These are phyloP conservation scores for Dromococcyx pavoninus DNA, from an alignment of 2,797 vertebrate genomes.

Conservation along the genomic window DNA sequence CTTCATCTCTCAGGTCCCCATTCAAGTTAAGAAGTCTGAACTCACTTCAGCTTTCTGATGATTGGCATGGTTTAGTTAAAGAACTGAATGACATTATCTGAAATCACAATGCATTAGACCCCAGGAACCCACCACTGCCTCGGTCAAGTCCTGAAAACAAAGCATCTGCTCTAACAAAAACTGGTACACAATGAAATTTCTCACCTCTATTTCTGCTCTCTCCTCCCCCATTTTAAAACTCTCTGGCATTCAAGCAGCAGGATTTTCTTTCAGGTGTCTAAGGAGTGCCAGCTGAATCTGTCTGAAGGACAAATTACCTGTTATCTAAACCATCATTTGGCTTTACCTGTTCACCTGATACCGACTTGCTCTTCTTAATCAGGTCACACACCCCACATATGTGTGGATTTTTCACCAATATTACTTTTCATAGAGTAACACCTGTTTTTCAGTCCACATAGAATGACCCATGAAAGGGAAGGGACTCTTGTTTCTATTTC, in stretches of 20 bases:
- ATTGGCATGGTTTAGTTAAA: not conserved
- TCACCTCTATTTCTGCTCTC: not conserved
- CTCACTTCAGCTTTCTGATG: not conserved
- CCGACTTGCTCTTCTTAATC: not conserved
- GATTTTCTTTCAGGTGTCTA: not conserved
- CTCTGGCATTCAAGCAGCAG: not conserved
- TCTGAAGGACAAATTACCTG: not conserved
- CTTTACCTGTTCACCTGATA: not conserved
- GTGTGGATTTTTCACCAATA: not conserved
- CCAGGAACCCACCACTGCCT: not conserved
- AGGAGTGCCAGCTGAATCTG: not conserved
- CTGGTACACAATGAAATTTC: accelerated
- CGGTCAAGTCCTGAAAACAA: not conserved
- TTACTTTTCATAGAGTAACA: not conserved
- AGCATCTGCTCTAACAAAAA: not conserved
- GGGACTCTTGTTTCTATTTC: not conserved
- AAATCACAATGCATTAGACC: not conserved
- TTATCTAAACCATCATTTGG: not conserved
- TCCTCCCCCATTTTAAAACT: not conserved
- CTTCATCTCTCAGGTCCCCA: not conserved
- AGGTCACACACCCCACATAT: not conserved
- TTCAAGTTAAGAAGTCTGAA: not conserved
- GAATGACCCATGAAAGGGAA: not conserved
- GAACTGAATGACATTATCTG: not conserved
- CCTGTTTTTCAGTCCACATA: not conserved